These are phyloP conservation scores for Myxocyprinus asiaticus DNA, from an alignment of 2,113 vertebrate species.

Conservation along the genomic window DNA sequence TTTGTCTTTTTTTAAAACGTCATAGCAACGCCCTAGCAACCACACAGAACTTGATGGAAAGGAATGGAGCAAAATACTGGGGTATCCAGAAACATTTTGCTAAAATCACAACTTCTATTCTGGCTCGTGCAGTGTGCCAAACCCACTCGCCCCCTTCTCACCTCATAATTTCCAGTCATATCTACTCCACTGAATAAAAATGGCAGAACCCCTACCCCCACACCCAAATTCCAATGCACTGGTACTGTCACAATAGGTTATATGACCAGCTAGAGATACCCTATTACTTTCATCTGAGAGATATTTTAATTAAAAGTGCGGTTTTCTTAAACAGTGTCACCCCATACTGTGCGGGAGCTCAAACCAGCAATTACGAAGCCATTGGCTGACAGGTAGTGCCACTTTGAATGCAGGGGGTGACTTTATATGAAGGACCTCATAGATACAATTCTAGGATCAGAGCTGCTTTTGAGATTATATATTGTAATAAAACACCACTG, in stretches of 20 bases:
- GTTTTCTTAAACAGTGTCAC: conserved; percentile 71
- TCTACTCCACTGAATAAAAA: too few species aligned
- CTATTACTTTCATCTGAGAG: conserved; percentile 73
- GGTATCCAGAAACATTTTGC: too few species aligned
- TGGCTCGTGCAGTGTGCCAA: too few species aligned
- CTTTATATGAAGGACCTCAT: conserved; percentile 44
- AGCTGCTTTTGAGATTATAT: too few species aligned
- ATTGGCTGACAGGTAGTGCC: conserved; percentile 65
- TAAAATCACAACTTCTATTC: too few species aligned
- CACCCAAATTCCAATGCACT: conserved; percentile 62
- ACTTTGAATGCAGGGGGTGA: conserved; percentile 46
- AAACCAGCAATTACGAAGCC: conserved; percentile 76
- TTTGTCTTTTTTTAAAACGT: too few species aligned
- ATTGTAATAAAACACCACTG: conserved; percentile 9
- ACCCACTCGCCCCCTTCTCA: too few species aligned
- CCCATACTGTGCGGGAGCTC: conserved; percentile 66
- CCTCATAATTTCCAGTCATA: too few species aligned
- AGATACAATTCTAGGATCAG: conserved; percentile 53
- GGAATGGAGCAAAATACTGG: too few species aligned
- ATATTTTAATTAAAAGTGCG: conserved; percentile 80
- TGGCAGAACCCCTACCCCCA: not conserved
- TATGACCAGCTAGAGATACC: conserved; percentile 65
- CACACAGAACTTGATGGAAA: too few species aligned
- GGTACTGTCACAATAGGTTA: conserved; percentile 66
- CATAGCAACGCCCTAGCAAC: too few species aligned